Conservation (phyloP, 2,797 vertebrate species). For the Galaxias olidus region DNA sequence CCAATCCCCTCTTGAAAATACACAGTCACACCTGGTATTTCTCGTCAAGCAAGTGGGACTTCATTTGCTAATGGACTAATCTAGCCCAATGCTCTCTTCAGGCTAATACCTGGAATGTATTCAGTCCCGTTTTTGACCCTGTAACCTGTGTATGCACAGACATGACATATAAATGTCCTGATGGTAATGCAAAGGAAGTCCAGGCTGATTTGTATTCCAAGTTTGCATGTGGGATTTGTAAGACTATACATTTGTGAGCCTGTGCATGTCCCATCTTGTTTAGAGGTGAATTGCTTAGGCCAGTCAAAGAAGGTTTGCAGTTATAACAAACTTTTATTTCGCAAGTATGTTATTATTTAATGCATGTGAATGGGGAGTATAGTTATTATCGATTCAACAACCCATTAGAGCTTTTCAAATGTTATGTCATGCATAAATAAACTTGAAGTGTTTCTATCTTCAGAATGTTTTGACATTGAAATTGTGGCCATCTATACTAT, state of each 20-base stretch:
- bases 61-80: conserved; percentile 69
- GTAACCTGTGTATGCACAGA: conserved; percentile 48
- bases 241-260: conserved; percentile 30
- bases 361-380: too few species aligned
- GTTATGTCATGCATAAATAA: too few species aligned
- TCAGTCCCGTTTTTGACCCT: conserved; percentile 48
- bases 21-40: conserved; percentile 74
- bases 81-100: conserved; percentile 29
- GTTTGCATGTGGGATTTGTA: conserved; percentile 27
- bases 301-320: conserved; percentile 42
- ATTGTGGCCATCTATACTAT: too few species aligned
- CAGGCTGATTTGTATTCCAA: conserved; percentile 48
- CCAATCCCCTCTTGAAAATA: conserved; percentile 44
- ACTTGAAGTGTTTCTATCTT: too few species aligned
- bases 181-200: conserved; percentile 27
- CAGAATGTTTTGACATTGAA: too few species aligned
- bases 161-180: conserved; percentile 33
- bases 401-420: too few species aligned
- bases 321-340: too few species aligned
- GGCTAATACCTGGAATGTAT: conserved; percentile 55
- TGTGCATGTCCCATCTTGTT: conserved; percentile 47
- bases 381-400: too few species aligned
- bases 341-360: too few species aligned
- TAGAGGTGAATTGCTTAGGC: conserved; percentile 27
- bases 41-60: conserved; percentile 69